Evolutionary conservation across 1,140 invertebrate species (phyloP), one percentile per base, ranked within the genome.

Genomic region (Eupristina koningsbergeri): DNA sequence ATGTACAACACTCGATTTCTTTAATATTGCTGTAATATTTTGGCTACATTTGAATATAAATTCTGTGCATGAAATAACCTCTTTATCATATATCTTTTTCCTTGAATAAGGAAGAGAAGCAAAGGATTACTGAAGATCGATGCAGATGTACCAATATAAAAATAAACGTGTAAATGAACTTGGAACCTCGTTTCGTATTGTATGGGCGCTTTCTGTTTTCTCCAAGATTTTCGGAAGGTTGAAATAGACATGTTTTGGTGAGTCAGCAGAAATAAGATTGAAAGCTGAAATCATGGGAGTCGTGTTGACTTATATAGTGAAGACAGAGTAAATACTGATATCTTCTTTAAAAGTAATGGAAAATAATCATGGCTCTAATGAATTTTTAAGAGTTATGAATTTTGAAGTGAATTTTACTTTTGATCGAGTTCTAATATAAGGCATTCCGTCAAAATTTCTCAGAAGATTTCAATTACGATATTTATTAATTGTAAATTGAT

Each of bases 391-490:
- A 61, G 39, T 19, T 3, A 31, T n/a, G 63, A 31, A 63, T 34
- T 22, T 58, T 76, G 74, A 36, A 58, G 50, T 53, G 26, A 53
- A 76, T 34, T 74, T 76, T 53, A 76, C 58, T 76, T 76, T 17
- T 31, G 41, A 47, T 29, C 36, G 41, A 74, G 11, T n/a, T n/a
- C n/a, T n/a, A n/a, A n/a, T n/a, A n/a, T n/a, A n/a, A n/a, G n/a
- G n/a, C n/a, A n/a, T n/a, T n/a, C n/a, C n/a, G n/a, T n/a, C n/a
- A n/a, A n/a, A n/a, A n/a, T n/a, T n/a, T n/a, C n/a, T n/a, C n/a
- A n/a, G n/a, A n/a, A n/a, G n/a, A n/a, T n/a, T n/a, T n/a, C n/a
- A n/a, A n/a, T n/a, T n/a, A n/a, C n/a, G n/a, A 53, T 58, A 76
- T 58, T 36, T 61, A 39, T 26, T 36, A 6, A 63, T 63, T 63